phyloP scores from a whole-genome alignment of 2,888 invertebrate species.

The Flexamia atlantica region DNA sequence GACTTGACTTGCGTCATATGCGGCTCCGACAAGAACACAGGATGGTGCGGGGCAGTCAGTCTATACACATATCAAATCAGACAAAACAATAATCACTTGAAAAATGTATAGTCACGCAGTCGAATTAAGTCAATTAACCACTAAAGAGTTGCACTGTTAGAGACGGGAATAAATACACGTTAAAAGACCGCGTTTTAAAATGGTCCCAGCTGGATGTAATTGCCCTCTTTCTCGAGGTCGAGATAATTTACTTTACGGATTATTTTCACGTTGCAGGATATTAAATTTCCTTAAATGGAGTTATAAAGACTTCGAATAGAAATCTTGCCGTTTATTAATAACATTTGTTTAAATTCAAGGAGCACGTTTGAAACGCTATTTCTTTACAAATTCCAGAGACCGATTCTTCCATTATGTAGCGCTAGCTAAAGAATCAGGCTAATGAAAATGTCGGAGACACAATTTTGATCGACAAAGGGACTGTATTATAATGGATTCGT shows the following conservation, averaged over 20 bases:
- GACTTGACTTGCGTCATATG: too few relatives aligned
- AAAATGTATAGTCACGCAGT: too few relatives aligned
- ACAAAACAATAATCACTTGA: too few relatives aligned
- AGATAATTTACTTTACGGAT: neutral
- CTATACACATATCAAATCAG: too few relatives aligned
- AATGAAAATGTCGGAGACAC: neutral
- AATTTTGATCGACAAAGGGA: neutral
- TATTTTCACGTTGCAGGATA: neutral
- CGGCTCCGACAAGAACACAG: too few relatives aligned
- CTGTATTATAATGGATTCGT: conserved; percentile 6
- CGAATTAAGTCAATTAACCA: too few relatives aligned
- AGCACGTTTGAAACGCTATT: neutral
- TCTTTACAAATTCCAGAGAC: neutral
- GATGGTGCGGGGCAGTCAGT: too few relatives aligned
- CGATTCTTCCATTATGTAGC: neutral
- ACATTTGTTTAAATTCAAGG: too few relatives aligned
- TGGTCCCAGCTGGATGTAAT: neutral
- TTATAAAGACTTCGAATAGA: neutral
- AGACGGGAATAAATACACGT: too few relatives aligned
- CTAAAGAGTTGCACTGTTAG: too few relatives aligned
- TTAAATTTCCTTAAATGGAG: neutral
- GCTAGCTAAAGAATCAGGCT: neutral
- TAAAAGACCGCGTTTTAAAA: neutral
- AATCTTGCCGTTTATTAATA: too few relatives aligned
- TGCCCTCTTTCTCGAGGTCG: neutral